Evolutionary conservation across 2,888 invertebrate species (phyloP).

Genomic region (Caenorhabditis sp.): DNA sequence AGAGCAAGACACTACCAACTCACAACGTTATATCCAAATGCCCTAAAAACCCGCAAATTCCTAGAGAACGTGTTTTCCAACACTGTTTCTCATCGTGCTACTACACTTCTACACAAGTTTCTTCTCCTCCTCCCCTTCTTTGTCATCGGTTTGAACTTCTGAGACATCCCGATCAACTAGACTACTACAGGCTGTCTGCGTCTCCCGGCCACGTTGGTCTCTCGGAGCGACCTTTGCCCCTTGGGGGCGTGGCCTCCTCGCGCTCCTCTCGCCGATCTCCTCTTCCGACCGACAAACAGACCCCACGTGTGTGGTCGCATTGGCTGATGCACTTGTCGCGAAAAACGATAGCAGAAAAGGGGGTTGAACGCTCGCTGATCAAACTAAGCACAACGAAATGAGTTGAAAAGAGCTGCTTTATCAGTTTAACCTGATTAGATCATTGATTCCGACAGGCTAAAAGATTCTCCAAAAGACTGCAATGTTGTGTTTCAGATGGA

Average conservation of each 20-base stretch:
- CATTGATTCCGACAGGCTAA: too few relatives aligned
- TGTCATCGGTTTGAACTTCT: not conserved
- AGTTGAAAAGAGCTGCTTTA: too few relatives aligned
- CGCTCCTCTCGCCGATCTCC: not conserved
- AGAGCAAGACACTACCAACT: too few relatives aligned
- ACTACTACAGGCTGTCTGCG: slow-evolving; percentile 9
- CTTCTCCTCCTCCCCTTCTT: not conserved
- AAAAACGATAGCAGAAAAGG: not conserved
- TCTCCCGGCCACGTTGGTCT: slow-evolving; percentile 1
- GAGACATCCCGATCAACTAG: slow-evolving; percentile 25
- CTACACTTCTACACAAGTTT: not conserved
- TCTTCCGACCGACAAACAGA: slow-evolving; percentile 38
- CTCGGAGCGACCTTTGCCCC: slow-evolving; percentile 50
- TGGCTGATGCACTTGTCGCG: slow-evolving; percentile 37
- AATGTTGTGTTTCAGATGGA: too few relatives aligned
- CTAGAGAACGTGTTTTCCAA: not conserved
- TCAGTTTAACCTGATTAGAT: too few relatives aligned
- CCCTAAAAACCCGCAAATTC: not conserved
- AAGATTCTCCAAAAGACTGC: too few relatives aligned
- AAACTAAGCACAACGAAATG: slow-evolving; percentile 29
- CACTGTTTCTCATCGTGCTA: not conserved
- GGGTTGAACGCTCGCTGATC: not conserved
- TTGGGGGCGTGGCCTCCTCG: slow-evolving; percentile 30
- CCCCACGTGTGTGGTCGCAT: slow-evolving; percentile 46
- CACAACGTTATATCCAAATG: too few relatives aligned